Evolutionary conservation across 1,140 invertebrate genomes (phyloP).

Genomic region (Aplysia californica): DNA sequence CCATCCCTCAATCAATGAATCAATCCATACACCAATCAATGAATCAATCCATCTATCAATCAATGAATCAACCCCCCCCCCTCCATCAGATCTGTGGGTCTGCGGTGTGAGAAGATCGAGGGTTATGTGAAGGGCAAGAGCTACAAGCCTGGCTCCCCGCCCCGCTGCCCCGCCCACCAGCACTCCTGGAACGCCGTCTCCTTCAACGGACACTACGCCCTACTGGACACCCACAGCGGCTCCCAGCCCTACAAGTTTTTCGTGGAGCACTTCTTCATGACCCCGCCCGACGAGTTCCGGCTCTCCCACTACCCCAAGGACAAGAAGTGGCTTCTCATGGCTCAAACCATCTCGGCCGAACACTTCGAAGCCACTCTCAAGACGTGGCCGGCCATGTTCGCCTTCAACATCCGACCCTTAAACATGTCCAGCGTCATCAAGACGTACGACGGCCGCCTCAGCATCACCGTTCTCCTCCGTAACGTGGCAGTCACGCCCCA

Average conservation of each 20-base stretch:
- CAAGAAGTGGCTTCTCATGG: conserved; percentile 56
- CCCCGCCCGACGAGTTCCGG: conserved; percentile 51
- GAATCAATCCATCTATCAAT: too few relatives aligned
- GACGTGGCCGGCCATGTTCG: conserved; percentile 60
- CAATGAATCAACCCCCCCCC: not conserved
- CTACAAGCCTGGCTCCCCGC: conserved; percentile 51
- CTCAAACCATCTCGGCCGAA: conserved; percentile 43
- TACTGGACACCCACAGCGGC: conserved; percentile 50
- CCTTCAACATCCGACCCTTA: conserved; percentile 56
- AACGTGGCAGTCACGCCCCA: conserved; percentile 54
- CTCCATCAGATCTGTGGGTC: conserved; percentile 40
- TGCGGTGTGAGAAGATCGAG: conserved; percentile 56
- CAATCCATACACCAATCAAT: too few relatives aligned
- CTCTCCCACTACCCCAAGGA: conserved; percentile 57
- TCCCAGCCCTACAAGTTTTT: conserved; percentile 50
- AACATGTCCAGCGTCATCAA: conserved; percentile 55
- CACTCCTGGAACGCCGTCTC: conserved; percentile 56
- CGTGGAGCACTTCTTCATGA: conserved; percentile 54
- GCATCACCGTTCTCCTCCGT: conserved; percentile 51
- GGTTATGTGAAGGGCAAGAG: conserved; percentile 52
- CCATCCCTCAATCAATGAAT: too few relatives aligned
- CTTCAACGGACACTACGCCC: conserved; percentile 48
- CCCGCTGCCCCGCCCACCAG: conserved; percentile 38
- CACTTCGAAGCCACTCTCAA: conserved; percentile 53
- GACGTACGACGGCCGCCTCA: conserved; percentile 54